These are phyloP conservation scores for Eulemur albifrons DNA, from an alignment of 2,797 vertebrate species.

Conservation along the genomic window DNA sequence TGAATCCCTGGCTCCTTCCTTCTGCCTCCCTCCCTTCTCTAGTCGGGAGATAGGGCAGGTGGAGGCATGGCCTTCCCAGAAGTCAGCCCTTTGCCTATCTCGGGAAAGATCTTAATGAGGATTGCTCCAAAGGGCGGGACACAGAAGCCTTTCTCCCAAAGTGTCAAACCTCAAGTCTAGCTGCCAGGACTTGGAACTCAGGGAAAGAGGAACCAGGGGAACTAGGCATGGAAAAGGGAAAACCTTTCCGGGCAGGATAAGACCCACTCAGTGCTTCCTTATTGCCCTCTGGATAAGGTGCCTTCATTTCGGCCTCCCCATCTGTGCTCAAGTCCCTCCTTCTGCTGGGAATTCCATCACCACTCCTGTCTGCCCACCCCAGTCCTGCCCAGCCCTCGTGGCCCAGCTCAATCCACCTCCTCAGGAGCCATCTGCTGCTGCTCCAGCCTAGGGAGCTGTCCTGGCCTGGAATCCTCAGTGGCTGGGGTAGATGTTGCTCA, in stretches of 20 bases:
- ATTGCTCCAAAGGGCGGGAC: background rate
- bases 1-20: background rate
- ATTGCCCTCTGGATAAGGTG: background rate
- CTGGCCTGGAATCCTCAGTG: background rate
- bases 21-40: background rate
- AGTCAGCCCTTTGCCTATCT: slow-evolving; percentile 1
- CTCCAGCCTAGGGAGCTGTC: background rate
- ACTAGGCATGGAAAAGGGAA: background rate
- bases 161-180: background rate
- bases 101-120: slow-evolving; percentile 40
- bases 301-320: background rate
- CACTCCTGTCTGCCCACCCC: background rate
- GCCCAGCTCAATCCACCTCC: background rate
- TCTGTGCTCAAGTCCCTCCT: background rate
- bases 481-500: background rate
- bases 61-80: slow-evolving; percentile 17
- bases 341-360: background rate
- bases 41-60: background rate
- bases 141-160: background rate
- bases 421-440: background rate
- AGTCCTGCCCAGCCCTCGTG: too few relatives aligned
- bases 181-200: background rate
- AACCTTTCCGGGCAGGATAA: background rate
- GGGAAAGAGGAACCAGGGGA: background rate
- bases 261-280: background rate